Evolutionary conservation across 2,888 invertebrate genomes (phyloP).

Genomic region (Cremastobaeus sp.): DNA sequence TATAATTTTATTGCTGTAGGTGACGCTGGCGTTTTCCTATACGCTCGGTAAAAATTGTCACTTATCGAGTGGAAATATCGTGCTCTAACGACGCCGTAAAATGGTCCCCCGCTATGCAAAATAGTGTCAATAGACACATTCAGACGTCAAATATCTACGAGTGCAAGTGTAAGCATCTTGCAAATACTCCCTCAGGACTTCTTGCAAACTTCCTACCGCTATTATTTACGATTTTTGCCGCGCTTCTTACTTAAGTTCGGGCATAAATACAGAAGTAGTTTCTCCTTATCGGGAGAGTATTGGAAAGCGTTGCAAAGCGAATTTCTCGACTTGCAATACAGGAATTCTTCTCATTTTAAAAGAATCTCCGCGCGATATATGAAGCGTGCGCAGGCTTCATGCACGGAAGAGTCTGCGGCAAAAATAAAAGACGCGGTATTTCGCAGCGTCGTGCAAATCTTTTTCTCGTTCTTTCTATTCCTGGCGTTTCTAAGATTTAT

Average conservation of each 20-base stretch:
- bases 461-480: constrained; percentile 50
- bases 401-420: constrained; percentile 10
- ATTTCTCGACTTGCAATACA: constrained; percentile 21
- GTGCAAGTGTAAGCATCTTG: constrained; percentile 30
- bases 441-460: constrained; percentile 45
- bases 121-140: constrained; percentile 25
- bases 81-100: constrained; percentile 28
- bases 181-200: constrained; percentile 34
- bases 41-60: constrained; percentile 11
- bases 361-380: constrained; percentile 22
- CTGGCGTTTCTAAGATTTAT: constrained; percentile 48
- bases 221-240: constrained; percentile 46
- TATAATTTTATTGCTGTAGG: too few relatives aligned
- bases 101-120: constrained; percentile 9
- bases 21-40: too few relatives aligned
- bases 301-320: constrained; percentile 18
- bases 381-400: constrained; percentile 22
- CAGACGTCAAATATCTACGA: constrained; percentile 23
- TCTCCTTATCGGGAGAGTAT: constrained; percentile 44
- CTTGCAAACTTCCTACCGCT: constrained; percentile 28
- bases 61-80: constrained; percentile 8
- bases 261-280: constrained; percentile 44
- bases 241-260: constrained; percentile 28
- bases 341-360: constrained; percentile 31
- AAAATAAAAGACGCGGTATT: constrained; percentile 39